Conservation (phyloP, 2,797 vertebrate species). For the Pangasius krempfi region DNA sequence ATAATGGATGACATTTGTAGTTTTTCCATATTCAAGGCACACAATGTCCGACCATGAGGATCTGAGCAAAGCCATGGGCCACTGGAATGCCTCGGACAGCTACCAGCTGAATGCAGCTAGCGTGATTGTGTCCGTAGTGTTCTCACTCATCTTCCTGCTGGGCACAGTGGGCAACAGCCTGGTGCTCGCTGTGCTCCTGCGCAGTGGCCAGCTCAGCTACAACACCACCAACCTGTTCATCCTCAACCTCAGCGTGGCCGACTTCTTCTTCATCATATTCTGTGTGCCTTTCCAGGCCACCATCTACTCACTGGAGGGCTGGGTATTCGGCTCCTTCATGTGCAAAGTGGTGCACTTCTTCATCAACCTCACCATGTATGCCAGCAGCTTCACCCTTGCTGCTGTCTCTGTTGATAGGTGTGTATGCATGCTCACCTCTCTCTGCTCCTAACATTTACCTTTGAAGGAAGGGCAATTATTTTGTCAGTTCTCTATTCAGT, state of each 20-base stretch:
- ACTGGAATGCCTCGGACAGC: constrained; percentile 77
- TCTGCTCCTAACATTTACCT: constrained; percentile 53
- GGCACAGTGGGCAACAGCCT: constrained; percentile 87
- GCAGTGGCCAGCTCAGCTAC: constrained; percentile 83
- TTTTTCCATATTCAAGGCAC: constrained; percentile 12
- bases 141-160: constrained; percentile 88
- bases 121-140: constrained; percentile 84
- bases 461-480: constrained; percentile 47
- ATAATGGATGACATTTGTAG: background rate
- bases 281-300: constrained; percentile 92
- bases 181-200: constrained; percentile 84
- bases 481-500: constrained; percentile 42
- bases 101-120: constrained; percentile 83
- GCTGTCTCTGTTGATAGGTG: constrained; percentile 89
- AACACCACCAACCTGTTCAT: constrained; percentile 91
- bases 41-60: constrained; percentile 83
- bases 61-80: constrained; percentile 69
- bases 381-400: constrained; percentile 89
- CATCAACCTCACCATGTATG: constrained; percentile 91
- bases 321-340: constrained; percentile 90
- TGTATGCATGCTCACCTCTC: constrained; percentile 26
- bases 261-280: constrained; percentile 93
- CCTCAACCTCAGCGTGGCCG: constrained; percentile 87
- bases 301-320: constrained; percentile 88
- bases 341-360: constrained; percentile 90